Conservation (phyloP, 2,113 vertebrate species). For the Catharus bicknelli region DNA sequence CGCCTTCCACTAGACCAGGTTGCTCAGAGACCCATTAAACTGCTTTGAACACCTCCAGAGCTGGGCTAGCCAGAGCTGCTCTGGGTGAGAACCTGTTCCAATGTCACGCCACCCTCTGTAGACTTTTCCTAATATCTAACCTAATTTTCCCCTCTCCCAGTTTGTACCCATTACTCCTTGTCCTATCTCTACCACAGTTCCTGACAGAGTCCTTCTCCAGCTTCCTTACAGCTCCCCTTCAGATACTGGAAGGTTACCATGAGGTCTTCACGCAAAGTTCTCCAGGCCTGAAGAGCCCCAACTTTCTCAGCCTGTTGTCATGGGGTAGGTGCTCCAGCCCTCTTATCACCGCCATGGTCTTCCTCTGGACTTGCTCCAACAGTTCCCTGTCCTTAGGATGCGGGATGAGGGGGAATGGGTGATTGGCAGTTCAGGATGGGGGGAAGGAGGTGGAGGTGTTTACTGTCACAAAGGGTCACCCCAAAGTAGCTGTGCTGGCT, state of each 20-base stretch:
- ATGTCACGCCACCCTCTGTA: neutral
- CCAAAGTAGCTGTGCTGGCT: neutral
- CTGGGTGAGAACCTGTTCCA: neutral
- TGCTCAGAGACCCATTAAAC: neutral
- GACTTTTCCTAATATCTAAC: neutral
- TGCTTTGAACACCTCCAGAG: neutral
- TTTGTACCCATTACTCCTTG: neutral
- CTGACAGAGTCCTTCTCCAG: fast-evolving
- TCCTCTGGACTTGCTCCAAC: neutral
- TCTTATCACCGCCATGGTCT: fast-evolving
- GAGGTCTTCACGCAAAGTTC: neutral
- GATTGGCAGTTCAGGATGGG: fast-evolving
- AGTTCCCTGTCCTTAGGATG: neutral
- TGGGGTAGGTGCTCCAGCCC: neutral
- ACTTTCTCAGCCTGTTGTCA: neutral
- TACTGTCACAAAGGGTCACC: neutral
- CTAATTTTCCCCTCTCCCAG: neutral
- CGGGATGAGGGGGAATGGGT: neutral
- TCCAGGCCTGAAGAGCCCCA: neutral
- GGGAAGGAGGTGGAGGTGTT: neutral
- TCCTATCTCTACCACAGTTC: neutral
- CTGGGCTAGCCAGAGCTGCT: neutral
- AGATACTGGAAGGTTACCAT: neutral
- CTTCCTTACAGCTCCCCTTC: neutral
- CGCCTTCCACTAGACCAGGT: too few species aligned